Base-by-base conservation (phyloP, 2,797 vertebrate genomes). In the Microcaecilia unicolor region DNA sequence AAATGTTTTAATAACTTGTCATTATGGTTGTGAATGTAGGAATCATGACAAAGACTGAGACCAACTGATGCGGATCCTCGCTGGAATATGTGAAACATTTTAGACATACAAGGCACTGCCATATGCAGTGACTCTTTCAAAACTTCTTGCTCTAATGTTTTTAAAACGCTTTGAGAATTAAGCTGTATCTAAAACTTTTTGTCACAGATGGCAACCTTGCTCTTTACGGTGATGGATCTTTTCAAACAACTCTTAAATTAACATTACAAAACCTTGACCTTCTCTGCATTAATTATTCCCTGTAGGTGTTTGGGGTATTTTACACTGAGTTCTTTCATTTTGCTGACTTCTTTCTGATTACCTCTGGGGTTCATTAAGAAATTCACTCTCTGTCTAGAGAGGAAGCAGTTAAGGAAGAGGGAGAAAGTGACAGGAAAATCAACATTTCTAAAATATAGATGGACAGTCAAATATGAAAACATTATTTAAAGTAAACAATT, bases 181-280 rank as follows among this genome's bases (percentile, higher is more conserved):
- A 64, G 61, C 49, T 57, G 54, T 60, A 78, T 76, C 64, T 0
- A 48, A 74, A 80, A 74, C 63, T 71, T 73, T 63, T 75, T 68
- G 63, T 60, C 67, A 61, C 60, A 70, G 58, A 75, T 57, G 73
- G 66, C 52, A 67, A 63, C 38, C 62, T 50, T 70, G 67, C 65
- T 74, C 64, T 78, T 73, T 74, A 74, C 78, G 76, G 77, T 76
- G 68, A 86, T 74, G 67, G 64, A 83, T 84, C 74, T 67, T 74
- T 78, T 80, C 76, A 74, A 77, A 62, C 63, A 76, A 70, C 65
- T 72, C 72, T 74, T 67, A 78, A 81, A 90, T 88, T 82, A 85
- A 74, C 81, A 87, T 87, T 81, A 76, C 74, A 84, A 81, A 87
- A 78, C 67, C 73, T 65, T 79, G 80, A 83, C 74, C 67, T 67